phyloP scores from a whole-genome alignment of 2,113 vertebrate species.

The crab-eating macaque (Macaca fascicularis) region T2T-MFA8v1.1 NC_088375.1:158191501-158192000 shows the following conservation, averaged over 20 bases:
- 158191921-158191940: too few relatives aligned
- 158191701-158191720: conserved; percentile 9
- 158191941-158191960: too few relatives aligned
- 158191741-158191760: conserved; percentile 44
- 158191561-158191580: not conserved
- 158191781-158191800: conserved; percentile 17
- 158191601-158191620: not conserved
- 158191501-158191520: not conserved
- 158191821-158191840: conserved; percentile 20
- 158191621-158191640: not conserved
- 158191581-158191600: not conserved
- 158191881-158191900: not conserved
- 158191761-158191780: not conserved
- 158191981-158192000: too few relatives aligned
- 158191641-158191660: not conserved
- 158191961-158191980: too few relatives aligned
- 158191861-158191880: not conserved
- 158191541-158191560: not conserved
- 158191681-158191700: not conserved
- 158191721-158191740: conserved; percentile 53
- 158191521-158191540: not conserved
- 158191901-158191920: too few relatives aligned
- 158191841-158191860: not conserved
- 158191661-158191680: conserved; percentile 19
- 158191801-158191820: conserved; percentile 36